These are phyloP conservation scores for Balanococcus diminutus DNA, from an alignment of 2,888 invertebrate species.

Conservation along the genomic window DNA sequence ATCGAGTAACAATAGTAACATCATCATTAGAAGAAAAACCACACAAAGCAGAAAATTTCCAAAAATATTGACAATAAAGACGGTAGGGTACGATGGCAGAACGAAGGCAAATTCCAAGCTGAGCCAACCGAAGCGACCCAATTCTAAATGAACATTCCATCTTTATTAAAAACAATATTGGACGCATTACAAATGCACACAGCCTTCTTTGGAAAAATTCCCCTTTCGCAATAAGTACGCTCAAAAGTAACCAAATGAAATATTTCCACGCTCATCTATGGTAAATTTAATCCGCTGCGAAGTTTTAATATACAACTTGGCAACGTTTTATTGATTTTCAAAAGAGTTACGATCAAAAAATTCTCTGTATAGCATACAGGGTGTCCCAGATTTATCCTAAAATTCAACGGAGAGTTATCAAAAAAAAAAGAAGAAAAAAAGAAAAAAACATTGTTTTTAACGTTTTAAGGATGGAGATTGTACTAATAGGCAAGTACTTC, in stretches of 20 bases:
- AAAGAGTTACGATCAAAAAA: background rate
- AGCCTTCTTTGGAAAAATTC: background rate
- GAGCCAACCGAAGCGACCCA: background rate
- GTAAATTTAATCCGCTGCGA: background rate
- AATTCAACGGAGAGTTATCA: too few relatives aligned
- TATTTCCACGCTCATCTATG: background rate
- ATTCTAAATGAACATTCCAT: background rate
- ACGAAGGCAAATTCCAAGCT: background rate
- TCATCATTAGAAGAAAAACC: background rate
- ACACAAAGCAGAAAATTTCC: background rate
- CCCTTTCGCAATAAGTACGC: background rate
- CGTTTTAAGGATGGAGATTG: too few relatives aligned
- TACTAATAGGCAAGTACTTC: too few relatives aligned
- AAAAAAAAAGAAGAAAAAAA: too few relatives aligned
- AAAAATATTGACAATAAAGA: background rate
- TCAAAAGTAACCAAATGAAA: background rate
- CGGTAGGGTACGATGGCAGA: background rate
- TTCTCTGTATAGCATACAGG: too few relatives aligned
- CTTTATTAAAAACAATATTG: constrained; percentile 1
- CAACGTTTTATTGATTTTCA: background rate
- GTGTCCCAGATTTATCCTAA: too few relatives aligned
- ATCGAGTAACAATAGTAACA: background rate
- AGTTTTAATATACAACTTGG: background rate
- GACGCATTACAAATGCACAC: background rate
- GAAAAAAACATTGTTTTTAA: too few relatives aligned